These are phyloP conservation scores for Eristalis tenax DNA, from an alignment of 2,888 invertebrate species.

Conservation along the genomic window DNA sequence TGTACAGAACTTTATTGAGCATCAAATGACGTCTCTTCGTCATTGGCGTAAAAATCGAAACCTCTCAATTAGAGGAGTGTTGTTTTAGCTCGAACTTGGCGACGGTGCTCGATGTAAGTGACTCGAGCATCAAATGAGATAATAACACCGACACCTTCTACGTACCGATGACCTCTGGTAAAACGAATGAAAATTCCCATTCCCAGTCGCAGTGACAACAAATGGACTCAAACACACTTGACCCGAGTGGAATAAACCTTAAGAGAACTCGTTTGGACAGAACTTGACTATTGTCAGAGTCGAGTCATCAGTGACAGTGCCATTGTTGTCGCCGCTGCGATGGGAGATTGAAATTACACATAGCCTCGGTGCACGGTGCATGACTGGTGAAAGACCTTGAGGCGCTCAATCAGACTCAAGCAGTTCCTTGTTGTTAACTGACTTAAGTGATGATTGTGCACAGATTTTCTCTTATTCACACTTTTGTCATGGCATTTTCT, in stretches of 20 bases:
- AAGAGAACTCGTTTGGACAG: slow-evolving; percentile 20
- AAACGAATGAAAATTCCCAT: not conserved
- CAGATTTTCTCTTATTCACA: slow-evolving; percentile 12
- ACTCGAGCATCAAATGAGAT: slow-evolving; percentile 3
- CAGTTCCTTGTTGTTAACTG: slow-evolving; percentile 61
- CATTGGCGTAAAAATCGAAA: too few relatives aligned
- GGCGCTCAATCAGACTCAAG: slow-evolving; percentile 48
- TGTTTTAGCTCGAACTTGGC: not conserved
- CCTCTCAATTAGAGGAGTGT: too few relatives aligned
- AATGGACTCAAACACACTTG: slow-evolving; percentile 39
- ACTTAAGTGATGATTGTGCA: slow-evolving; percentile 30
- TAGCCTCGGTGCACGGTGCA: slow-evolving; percentile 28
- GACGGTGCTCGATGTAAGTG: not conserved
- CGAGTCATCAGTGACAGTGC: not conserved
- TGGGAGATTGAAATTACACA: not conserved
- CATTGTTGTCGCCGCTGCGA: not conserved
- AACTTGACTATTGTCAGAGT: not conserved
- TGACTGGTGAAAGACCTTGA: slow-evolving; percentile 61
- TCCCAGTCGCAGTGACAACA: not conserved
- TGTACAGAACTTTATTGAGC: slow-evolving; percentile 30
- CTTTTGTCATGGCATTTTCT: slow-evolving; percentile 37
- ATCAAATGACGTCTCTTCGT: slow-evolving; percentile 43
- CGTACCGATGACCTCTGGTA: slow-evolving; percentile 35
- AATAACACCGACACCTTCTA: slow-evolving; percentile 50
- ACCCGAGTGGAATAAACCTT: slow-evolving; percentile 62